These are phyloP conservation scores for Thereuonema tuberculata DNA, from an alignment of 1,140 invertebrate genomes.

Conservation along the genomic window DNA sequence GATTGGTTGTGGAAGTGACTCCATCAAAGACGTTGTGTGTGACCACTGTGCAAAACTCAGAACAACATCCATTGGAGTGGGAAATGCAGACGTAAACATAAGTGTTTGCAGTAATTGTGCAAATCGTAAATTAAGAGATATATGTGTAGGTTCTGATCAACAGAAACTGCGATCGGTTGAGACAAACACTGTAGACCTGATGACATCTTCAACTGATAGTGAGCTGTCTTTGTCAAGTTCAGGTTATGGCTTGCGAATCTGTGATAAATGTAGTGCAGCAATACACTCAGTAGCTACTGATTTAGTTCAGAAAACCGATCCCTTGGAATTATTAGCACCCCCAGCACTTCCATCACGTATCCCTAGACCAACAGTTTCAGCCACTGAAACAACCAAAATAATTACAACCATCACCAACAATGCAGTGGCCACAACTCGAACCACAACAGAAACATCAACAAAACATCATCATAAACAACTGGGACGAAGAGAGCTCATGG, in stretches of 20 bases:
- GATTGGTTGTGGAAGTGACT: slow-evolving; percentile 13
- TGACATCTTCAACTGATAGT: not conserved
- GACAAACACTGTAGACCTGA: not conserved
- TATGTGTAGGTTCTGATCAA: slow-evolving; percentile 35
- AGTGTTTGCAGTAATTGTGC: not conserved
- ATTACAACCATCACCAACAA: not conserved
- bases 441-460: not conserved
- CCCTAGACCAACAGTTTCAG: slow-evolving; percentile 15
- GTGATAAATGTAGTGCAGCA: slow-evolving; percentile 48
- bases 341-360: slow-evolving; percentile 18
- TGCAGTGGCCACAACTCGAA: not conserved
- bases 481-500: not conserved
- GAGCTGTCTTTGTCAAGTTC: slow-evolving; percentile 7
- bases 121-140: slow-evolving; percentile 27
- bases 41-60: slow-evolving; percentile 14
- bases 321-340: slow-evolving; percentile 9
- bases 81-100: slow-evolving; percentile 15
- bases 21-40: slow-evolving; percentile 16
- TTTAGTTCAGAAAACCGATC: slow-evolving; percentile 26
- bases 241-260: slow-evolving; percentile 37
- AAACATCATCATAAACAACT: slow-evolving; percentile 13
- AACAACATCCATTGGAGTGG: slow-evolving; percentile 12
- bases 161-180: slow-evolving; percentile 21
- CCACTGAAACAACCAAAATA: slow-evolving; percentile 4
- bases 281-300: slow-evolving; percentile 40